Conservation (phyloP, 2,888 invertebrate species). For the Cylloceria caligata region DNA sequence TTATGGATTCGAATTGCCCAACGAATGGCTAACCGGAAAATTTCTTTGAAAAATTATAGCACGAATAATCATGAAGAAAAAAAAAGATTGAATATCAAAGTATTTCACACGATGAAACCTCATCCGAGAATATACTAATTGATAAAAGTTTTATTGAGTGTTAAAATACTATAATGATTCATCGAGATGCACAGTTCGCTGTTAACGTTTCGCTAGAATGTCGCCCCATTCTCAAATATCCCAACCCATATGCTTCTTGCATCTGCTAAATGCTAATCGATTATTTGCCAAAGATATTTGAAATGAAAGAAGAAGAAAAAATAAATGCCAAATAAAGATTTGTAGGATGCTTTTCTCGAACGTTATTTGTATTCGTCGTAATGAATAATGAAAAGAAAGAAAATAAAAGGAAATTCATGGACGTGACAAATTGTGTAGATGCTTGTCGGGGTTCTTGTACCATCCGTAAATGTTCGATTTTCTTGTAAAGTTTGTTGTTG, state of each 20-base stretch:
- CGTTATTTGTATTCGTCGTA: conserved; percentile 55
- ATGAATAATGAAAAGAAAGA: conserved; percentile 31
- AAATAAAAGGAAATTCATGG: conserved; percentile 55
- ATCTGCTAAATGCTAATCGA: conserved; percentile 53
- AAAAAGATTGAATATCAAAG: no score
- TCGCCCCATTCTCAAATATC: conserved; percentile 58
- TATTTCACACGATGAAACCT: neutral
- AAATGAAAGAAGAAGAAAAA: conserved; percentile 38
- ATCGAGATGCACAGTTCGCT: conserved; percentile 55
- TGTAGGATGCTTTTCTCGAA: conserved; percentile 57
- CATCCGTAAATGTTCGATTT: conserved; percentile 69
- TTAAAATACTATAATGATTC: conserved; percentile 13
- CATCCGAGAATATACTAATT: neutral
- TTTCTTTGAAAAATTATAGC: neutral
- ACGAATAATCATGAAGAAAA: neutral
- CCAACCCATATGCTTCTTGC: conserved; percentile 62
- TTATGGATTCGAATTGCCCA: conserved; percentile 32
- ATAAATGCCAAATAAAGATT: conserved; percentile 53
- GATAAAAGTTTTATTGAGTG: neutral
- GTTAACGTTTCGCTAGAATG: conserved; percentile 58
- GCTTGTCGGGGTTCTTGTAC: conserved; percentile 71
- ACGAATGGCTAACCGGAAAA: no score
- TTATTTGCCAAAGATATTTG: conserved; percentile 63
- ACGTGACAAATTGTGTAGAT: conserved; percentile 69
- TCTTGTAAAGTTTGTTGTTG: conserved; percentile 67